Conservation (phyloP, 2,113 vertebrate genomes). For the Brienomyrus brachyistius region DNA sequence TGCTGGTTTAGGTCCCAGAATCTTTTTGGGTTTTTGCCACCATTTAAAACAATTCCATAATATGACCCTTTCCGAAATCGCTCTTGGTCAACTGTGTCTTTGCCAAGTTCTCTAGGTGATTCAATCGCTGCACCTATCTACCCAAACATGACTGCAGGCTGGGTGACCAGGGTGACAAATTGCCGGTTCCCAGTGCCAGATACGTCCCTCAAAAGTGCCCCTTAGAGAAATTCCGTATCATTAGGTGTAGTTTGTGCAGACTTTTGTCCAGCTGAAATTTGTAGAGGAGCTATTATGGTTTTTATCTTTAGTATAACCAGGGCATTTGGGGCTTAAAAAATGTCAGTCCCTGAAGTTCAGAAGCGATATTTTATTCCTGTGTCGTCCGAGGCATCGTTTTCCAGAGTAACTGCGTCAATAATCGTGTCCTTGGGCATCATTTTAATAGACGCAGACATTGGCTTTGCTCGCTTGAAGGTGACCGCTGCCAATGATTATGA, state of each 20-base stretch:
- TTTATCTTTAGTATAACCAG: neutral
- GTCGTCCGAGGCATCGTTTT: neutral
- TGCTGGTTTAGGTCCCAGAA: neutral
- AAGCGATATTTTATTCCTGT: neutral
- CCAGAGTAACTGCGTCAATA: neutral
- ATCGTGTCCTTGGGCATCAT: neutral
- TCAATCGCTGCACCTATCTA: neutral
- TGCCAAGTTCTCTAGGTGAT: neutral
- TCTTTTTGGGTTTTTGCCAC: neutral
- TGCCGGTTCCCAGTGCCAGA: neutral
- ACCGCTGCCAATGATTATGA: neutral
- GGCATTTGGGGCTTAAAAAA: neutral
- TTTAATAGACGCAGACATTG: neutral
- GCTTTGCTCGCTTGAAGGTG: neutral
- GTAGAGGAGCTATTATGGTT: neutral
- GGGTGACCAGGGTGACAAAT: neutral
- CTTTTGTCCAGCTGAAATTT: neutral
- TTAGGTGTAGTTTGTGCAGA: neutral
- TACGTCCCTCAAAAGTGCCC: neutral
- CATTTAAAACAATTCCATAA: neutral
- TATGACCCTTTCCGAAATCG: neutral
- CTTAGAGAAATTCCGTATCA: conserved; percentile 9
- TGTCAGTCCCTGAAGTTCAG: neutral
- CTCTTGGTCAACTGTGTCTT: conserved; percentile 4
- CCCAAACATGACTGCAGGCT: neutral